phyloP scores from a whole-genome alignment of 2,113 vertebrate genomes.

The Lophura nycthemera region DNA sequence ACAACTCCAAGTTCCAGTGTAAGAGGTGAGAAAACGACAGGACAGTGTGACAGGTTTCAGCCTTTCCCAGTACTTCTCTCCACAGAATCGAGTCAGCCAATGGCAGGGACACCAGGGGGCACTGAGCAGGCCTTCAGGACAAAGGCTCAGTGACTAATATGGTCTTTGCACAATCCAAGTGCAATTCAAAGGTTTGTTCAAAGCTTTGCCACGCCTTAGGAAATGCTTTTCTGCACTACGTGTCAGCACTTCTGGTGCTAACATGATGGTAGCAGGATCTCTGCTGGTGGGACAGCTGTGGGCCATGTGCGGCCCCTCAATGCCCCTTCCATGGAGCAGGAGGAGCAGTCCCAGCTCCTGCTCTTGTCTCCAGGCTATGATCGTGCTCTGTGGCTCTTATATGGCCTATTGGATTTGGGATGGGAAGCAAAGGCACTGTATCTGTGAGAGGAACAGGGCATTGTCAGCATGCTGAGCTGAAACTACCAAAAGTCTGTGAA shows the following conservation, averaged over 20 bases:
- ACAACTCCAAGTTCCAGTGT: not conserved
- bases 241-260: conserved; percentile 18
- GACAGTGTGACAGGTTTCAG: not conserved
- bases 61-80: not conserved
- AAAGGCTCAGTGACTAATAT: not conserved
- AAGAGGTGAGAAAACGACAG: not conserved
- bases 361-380: not conserved
- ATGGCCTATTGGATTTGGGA: not conserved
- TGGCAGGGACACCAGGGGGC: not conserved
- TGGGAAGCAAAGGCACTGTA: not conserved
- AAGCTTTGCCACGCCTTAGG: not conserved
- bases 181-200: not conserved
- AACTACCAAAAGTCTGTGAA: not conserved
- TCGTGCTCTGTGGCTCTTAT: not conserved
- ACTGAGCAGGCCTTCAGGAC: not conserved
- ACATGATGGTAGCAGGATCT: not conserved
- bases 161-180: not conserved
- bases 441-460: not conserved
- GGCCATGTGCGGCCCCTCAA: not conserved
- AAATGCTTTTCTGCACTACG: conserved; percentile 19
- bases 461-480: fast-evolving
- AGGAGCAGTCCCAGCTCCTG: not conserved
- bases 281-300: not conserved
- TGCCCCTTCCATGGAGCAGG: not conserved
- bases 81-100: not conserved